These are phyloP conservation scores for Leucoma salicis DNA, from an alignment of 2,888 invertebrate genomes.

Conservation along the genomic window DNA sequence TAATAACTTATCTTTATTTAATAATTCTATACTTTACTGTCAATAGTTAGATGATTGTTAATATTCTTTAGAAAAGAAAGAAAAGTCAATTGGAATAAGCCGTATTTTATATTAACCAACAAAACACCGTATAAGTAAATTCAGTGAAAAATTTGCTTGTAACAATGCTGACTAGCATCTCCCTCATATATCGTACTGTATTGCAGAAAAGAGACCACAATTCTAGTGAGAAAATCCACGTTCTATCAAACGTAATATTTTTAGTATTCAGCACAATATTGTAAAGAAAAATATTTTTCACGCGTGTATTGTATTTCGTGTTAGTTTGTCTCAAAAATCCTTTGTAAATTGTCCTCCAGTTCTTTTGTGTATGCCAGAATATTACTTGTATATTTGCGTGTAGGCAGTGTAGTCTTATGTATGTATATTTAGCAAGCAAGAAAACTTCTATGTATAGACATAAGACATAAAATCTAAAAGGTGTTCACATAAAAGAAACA, in stretches of 20 bases:
- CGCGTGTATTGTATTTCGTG: slow-evolving; percentile 1
- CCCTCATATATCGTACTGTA: background rate
- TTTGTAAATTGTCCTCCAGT: slow-evolving; percentile 4
- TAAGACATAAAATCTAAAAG: no score
- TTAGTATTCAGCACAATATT: slow-evolving; percentile 6
- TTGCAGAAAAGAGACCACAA: background rate
- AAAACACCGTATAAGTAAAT: background rate
- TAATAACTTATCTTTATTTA: no score
- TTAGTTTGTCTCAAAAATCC: slow-evolving; percentile 2
- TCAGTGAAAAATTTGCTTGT: background rate
- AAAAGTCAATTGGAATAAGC: no score
- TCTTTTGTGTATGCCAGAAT: background rate
- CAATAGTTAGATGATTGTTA: no score
- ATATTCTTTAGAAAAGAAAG: no score
- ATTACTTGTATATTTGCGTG: background rate
- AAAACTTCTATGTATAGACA: no score
- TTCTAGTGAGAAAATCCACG: slow-evolving; percentile 2
- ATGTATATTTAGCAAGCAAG: no score
- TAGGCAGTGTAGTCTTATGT: no score
- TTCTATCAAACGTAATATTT: background rate
- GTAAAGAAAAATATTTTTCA: slow-evolving; percentile 5
- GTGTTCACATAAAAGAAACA: no score
- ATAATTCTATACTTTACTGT: no score
- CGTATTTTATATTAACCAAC: background rate
- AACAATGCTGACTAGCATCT: background rate